Base-by-base conservation (phyloP, 2,113 vertebrate genomes). In the Sigmodon hispidus region DNA sequence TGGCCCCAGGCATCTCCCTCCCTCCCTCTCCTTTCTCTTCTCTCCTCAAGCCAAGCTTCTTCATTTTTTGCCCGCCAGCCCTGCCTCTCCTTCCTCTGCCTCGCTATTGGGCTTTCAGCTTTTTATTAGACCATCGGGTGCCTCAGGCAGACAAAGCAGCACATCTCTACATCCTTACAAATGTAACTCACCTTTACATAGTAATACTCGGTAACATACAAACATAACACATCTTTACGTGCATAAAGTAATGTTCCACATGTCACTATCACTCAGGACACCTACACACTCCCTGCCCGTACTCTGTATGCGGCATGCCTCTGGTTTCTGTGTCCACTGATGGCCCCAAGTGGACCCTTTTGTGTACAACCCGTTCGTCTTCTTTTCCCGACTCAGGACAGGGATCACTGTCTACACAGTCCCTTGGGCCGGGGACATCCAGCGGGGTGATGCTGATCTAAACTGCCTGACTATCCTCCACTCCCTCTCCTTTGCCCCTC, bases 311-410 rank as follows among this genome's bases (percentile, higher is more conserved):
- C n/a, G n/a, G 65, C 13, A 79, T 13, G 52, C 61, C 31, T 19
- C 12, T 26, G n/a, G 57, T 26, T 80, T 13, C 1, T 0, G 0
- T 67, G 22, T 31, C 79, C 55, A 55, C 0, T 19, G 75, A 55
- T 85, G 57, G 21, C 36, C 31, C 26, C 16, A 24, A 70, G 43
- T 24, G 40, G 48, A 45, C 55, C 52, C 48, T 83, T 83, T 63
- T 3, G 3, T 70, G 10, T 55, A 50, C 24, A 43, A 72, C 21
- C 31, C 52, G 50, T 83, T 61, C 24, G 31, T 91, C 65, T 31
- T 76, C 77, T 91, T 5, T 93, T 36, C 73, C 48, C 92, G 9
- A 85, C n/a, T 87, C 52, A 63, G 45, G 59, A 48, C 36, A 63
- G 81, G 70, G 76, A 63, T 84, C 43, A 81, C 55, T 55, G 29